Evolutionary conservation across 2,888 invertebrate species (phyloP), one percentile per base, ranked within the genome.

Genomic region (Clanis bilineata): DNA sequence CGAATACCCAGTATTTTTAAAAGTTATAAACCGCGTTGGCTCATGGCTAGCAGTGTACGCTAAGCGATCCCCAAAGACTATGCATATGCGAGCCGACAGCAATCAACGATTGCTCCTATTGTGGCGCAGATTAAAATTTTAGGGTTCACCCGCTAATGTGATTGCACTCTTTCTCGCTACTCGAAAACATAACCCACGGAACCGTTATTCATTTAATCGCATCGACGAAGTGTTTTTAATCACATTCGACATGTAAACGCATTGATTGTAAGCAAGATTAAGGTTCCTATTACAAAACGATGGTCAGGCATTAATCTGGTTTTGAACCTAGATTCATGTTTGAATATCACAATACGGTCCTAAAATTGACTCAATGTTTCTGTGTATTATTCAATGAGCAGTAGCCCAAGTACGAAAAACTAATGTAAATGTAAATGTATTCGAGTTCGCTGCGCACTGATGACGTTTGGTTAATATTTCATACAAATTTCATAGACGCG

Each of bases 81-180:
- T 91, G 88, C 92, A 91, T 90, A 92, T 90, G 92, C 84, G 90
- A 86, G 73, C 82, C 68, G 80, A 70, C 79, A 80, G 91, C 90
- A 89, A 90, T 91, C 90, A 88, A 79, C 84, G 88, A 92, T 92
- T 83, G 88, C 83, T 79, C 75, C 83, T 80, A 90, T 92, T 91
- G 91, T 91, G 82, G 76, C 77, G 77, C 83, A 89, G 92, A 92
- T 92, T 92, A 90, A 90, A 90, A 91, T 91, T 92, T 90, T 90
- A 90, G 91, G 90, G 90, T 90, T 90, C 91, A 91, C 82, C 82
- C 89, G 80, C 85, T 92, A 92, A 92, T 92, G 92, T 87, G 89
- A 92, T 92, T 92, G 92, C 90, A 83, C 85, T 85, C 83, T 85
- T 85, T 80, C 80, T 76, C 79, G 72, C 79, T 74, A 64, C 64